Evolutionary conservation across 2,888 invertebrate species (phyloP), one percentile per base, ranked within the genome.

Genomic region (Lycaena phlaeas): DNA sequence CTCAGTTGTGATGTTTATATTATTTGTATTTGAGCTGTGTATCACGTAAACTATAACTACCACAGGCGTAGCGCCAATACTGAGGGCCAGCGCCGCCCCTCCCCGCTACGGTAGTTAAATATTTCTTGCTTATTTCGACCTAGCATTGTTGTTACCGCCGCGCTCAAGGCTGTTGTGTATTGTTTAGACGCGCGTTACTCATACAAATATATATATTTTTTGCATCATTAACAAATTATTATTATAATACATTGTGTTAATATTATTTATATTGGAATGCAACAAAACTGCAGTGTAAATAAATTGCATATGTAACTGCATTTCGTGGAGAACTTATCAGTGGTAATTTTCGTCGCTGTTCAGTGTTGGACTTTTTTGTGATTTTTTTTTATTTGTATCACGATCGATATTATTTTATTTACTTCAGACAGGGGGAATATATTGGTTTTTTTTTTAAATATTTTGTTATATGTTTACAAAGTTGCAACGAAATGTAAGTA

Each of bases 1-100:
- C 84, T 70, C 81, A 51, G 74, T 56, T 64, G 74, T 74, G 78
- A 82, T 85, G 85, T 85, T 85, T 85, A 85, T 85, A 85, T 85
- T 85, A 85, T 85, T 85, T 85, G 85, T 85, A 85, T 85, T 85
- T 82, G 79, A 85, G 84, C 81, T 85, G 85, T 85, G 85, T 85
- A 85, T 85, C 85, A 78, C 73, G 85, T 85, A 85, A 85, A 85
- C 85, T 85, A 85, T 82, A 85, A 85, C 84, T 85, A 85, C 85
- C 84, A 82, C 85, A 84, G 79, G 68, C 78, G 71, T 71, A 79
- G 77, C 84, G 71, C 85, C 82, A 82, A 82, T 81, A 79, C 84
- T 81, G 81, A 73, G 79, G 79, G 76, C 73, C 74, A 68, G 66
- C 57, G 66, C 70, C 77, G 73, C 81, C 82, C 81, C 61, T 75